Base-by-base conservation (phyloP, 2,113 vertebrate species). In the Morone saxatilis region DNA sequence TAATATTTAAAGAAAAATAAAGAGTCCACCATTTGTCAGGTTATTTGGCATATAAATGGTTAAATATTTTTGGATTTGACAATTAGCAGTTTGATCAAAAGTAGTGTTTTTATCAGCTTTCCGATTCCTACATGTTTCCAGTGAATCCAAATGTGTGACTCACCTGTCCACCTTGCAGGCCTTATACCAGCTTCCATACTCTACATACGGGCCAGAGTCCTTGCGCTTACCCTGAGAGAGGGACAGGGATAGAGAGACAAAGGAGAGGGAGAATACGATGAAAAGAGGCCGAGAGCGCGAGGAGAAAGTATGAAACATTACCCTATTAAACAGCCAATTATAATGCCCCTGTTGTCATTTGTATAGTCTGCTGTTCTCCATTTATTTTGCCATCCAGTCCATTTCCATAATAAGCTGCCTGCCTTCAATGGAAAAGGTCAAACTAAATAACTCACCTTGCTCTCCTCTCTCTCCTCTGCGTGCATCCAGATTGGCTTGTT, bases 401-500 rank as follows among this genome's bases (percentile, higher is more conserved):
- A 16, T 72, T 53, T 65, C 31, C 10, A 20, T 70, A 66, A 76
- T 0, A 11, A 41, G 25, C 45, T 4, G 19, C 20, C 50, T 22
- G 38, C 10, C 57, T 25, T 51, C 0, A 7, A 6, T 19, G 40
- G 17, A 17, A 20, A 73, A 71, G 60, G 56, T 75, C 65, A 41
- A 4, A 0, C 14, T 48, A 0, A 48, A 38, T 5, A 0, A 80
- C 76, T 36, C 74, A 97, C 97, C 96, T 97, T 97, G 92, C 96
- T 96, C 88, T 97, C 97, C 71, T 98, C 97, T 20, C 97, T 89
- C 59, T 98, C 97, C 91, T 98, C 97, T 7, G 97, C 97, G 0
- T 98, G 97, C 97, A 97, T 97, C 97, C 97, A 98, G 88, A 98
- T 98, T 0, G 97, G 97, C 80, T 98, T 98, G 90, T 98, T 98